phyloP scores from a whole-genome alignment of 35 echinoderm and acorn worm species.

The Strongylocentrotus purpuratus region DNA sequence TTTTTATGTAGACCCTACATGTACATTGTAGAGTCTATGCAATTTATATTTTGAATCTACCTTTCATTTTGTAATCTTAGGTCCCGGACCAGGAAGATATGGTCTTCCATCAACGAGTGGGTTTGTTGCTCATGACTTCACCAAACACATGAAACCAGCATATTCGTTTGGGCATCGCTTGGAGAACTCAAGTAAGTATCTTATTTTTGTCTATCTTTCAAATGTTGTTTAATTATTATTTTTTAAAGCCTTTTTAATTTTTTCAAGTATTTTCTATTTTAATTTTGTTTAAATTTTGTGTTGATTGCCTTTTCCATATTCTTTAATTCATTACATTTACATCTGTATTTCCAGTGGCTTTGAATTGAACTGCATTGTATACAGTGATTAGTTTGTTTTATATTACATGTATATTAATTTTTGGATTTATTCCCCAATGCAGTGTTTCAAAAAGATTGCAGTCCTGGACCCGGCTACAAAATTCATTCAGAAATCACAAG shows the following conservation, averaged over 20 bases:
- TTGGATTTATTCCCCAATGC: slow-evolving; percentile 39
- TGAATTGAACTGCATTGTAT: background rate
- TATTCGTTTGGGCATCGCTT: slow-evolving; percentile 88
- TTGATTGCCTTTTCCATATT: too few relatives aligned
- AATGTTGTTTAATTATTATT: too few relatives aligned
- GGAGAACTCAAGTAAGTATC: slow-evolving; percentile 87
- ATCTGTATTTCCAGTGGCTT: background rate
- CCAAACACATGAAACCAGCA: slow-evolving; percentile 98
- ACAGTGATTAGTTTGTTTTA: background rate
- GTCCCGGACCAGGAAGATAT: slow-evolving; percentile 97
- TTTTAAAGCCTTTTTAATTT: too few relatives aligned
- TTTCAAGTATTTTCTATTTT: too few relatives aligned
- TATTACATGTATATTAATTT: background rate
- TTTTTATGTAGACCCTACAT: too few relatives aligned
- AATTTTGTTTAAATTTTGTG: background rate
- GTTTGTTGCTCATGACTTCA: slow-evolving; percentile 79
- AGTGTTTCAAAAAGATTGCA: slow-evolving; percentile 96
- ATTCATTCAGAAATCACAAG: slow-evolving; percentile 79
- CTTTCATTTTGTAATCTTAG: slow-evolving; percentile 45
- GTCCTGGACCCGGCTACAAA: slow-evolving; percentile 88
- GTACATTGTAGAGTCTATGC: too few relatives aligned
- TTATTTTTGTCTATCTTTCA: background rate
- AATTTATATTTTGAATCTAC: too few relatives aligned
- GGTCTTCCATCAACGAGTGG: slow-evolving; percentile 88
- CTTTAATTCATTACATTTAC: too few relatives aligned